Conservation (phyloP, 1,140 invertebrate species). For the Lethrus apterus region DNA sequence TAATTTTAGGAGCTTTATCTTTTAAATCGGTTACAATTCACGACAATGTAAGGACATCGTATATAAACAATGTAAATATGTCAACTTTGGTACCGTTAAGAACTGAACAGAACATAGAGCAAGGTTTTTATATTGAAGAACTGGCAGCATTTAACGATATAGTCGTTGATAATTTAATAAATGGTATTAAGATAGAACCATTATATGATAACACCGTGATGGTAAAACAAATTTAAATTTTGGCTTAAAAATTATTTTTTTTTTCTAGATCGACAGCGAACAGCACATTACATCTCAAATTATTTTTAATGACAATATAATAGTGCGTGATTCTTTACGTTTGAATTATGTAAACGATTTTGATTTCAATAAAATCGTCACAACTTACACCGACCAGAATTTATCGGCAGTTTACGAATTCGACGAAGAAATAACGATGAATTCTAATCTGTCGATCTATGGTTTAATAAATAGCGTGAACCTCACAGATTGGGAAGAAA, state of each 20-base stretch:
- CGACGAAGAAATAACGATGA: constrained; percentile 21
- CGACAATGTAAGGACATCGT: constrained; percentile 23
- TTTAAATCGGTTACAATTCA: constrained; percentile 27
- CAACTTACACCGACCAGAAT: constrained; percentile 35
- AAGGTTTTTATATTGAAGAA: constrained; percentile 12
- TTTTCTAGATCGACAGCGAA: constrained; percentile 23
- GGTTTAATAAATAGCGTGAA: constrained; percentile 34
- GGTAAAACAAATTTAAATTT: constrained; percentile 20
- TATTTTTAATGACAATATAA: constrained; percentile 34
- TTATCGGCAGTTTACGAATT: constrained; percentile 30
- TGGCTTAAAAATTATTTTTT: neutral
- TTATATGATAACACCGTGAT: constrained; percentile 26
- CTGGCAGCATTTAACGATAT: constrained; percentile 21
- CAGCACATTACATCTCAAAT: constrained; percentile 31
- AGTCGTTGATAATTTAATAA: constrained; percentile 27
- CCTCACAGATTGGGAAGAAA: constrained; percentile 32
- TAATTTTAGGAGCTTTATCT: constrained; percentile 23
- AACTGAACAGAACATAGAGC: constrained; percentile 27
- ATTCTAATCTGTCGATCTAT: constrained; percentile 23
- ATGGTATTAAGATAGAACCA: constrained; percentile 25
- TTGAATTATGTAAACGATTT: constrained; percentile 33
- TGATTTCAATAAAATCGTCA: constrained; percentile 30
- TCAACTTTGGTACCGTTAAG: constrained; percentile 27
- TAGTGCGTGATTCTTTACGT: constrained; percentile 30
- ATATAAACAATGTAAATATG: constrained; percentile 32